Conservation (phyloP, 2,797 vertebrate species). For the Champsocephalus esox region DNA sequence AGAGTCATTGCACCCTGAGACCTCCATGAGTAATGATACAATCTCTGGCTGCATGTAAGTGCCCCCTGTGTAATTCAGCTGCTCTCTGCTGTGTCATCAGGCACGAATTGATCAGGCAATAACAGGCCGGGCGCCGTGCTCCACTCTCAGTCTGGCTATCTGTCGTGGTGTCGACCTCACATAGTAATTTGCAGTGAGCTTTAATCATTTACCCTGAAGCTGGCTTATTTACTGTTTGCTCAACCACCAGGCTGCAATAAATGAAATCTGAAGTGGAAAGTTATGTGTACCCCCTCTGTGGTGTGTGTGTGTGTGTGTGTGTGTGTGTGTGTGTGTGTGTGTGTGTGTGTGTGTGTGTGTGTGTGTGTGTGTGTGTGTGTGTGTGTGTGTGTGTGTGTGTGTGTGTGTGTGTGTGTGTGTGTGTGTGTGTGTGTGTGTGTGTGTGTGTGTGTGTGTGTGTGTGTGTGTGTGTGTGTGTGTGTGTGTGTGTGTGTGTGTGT, state of each 20-base stretch:
- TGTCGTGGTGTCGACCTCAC: not conserved
- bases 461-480: too few species aligned
- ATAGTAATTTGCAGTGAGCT: conserved; percentile 43
- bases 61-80: conserved; percentile 47
- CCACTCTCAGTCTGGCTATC: conserved; percentile 2
- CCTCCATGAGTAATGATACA: conserved; percentile 55
- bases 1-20: conserved; percentile 45
- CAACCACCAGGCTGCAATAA: not conserved
- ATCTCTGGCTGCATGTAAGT: conserved; percentile 32
- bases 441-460: not conserved
- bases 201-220: conserved; percentile 45
- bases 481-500: too few species aligned
- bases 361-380: too few species aligned
- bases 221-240: not conserved
- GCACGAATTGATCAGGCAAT: conserved; percentile 44
- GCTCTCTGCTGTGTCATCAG: conserved; percentile 65
- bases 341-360: too few species aligned
- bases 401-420: too few species aligned
- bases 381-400: too few species aligned
- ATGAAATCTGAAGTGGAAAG: conserved; percentile 1
- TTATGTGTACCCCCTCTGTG: conserved; percentile 32
- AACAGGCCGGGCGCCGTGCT: conserved; percentile 19
- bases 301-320: too few species aligned
- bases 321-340: too few species aligned
- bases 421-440: not conserved